These are phyloP conservation scores for Pandion haliaetus DNA, from an alignment of 2,113 vertebrate genomes.

Conservation along the genomic window DNA sequence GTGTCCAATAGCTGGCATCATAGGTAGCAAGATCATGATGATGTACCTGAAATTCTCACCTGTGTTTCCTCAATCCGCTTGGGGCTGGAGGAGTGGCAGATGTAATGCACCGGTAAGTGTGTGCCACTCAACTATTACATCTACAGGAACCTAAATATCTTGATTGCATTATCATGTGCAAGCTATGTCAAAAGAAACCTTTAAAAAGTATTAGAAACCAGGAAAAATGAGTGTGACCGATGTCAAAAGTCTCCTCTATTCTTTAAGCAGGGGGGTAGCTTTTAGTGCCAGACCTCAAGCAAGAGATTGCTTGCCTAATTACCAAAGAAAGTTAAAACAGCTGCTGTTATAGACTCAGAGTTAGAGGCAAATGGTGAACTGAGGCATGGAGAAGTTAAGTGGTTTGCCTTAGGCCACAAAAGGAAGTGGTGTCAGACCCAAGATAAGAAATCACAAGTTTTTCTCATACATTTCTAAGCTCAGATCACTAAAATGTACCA, in stretches of 20 bases:
- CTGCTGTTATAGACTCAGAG: constrained; percentile 14
- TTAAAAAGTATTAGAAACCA: neutral
- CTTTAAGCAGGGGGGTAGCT: neutral
- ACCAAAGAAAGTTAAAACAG: constrained; percentile 34
- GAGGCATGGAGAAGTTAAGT: constrained; percentile 51
- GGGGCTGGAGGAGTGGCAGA: neutral
- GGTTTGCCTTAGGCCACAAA: constrained; percentile 25
- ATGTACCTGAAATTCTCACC: neutral
- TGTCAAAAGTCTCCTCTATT: neutral
- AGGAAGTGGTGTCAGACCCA: neutral
- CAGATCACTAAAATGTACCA: neutral
- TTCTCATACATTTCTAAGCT: neutral
- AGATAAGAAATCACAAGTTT: constrained; percentile 31
- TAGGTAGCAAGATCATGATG: neutral
- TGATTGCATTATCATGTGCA: neutral
- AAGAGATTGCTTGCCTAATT: constrained; percentile 27
- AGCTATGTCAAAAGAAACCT: neutral
- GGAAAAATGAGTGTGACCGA: neutral
- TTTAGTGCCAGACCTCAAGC: constrained; percentile 16
- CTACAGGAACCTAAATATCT: neutral
- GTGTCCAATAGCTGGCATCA: neutral
- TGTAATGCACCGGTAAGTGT: fast-evolving
- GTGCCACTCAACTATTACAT: neutral
- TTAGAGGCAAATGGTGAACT: constrained; percentile 34
- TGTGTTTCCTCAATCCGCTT: neutral